phyloP scores from a whole-genome alignment of 1,140 invertebrate genomes.

The Sitophilus oryzae region DNA sequence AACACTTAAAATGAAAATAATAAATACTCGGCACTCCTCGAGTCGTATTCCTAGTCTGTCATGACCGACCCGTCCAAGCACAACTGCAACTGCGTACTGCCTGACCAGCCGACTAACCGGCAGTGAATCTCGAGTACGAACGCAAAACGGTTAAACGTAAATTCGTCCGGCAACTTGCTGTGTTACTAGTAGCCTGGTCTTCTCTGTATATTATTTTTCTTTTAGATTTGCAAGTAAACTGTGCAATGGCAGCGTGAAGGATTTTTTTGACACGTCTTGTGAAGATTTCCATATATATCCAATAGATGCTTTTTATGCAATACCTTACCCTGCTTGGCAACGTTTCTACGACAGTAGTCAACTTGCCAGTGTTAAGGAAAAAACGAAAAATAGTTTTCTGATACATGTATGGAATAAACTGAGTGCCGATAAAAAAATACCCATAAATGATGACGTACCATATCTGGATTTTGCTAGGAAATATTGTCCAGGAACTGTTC shows the following conservation, averaged over 20 bases:
- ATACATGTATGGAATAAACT: slow-evolving; percentile 68
- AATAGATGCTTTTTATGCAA: slow-evolving; percentile 57
- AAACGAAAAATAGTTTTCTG: slow-evolving; percentile 49
- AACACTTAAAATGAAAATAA: too few relatives aligned
- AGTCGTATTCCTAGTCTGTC: too few relatives aligned
- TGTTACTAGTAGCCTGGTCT: too few relatives aligned
- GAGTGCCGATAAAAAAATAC: slow-evolving; percentile 42
- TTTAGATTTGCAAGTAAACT: too few relatives aligned
- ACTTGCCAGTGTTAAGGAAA: slow-evolving; percentile 45
- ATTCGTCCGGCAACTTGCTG: too few relatives aligned
- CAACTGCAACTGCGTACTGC: too few relatives aligned
- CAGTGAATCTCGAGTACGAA: too few relatives aligned
- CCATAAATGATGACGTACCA: slow-evolving; percentile 45
- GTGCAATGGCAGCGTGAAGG: slow-evolving; percentile 43
- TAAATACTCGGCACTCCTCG: too few relatives aligned
- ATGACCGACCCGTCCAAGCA: too few relatives aligned
- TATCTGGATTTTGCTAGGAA: slow-evolving; percentile 53
- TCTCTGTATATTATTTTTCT: too few relatives aligned
- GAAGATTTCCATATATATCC: slow-evolving; percentile 56
- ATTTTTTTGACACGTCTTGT: slow-evolving; percentile 54
- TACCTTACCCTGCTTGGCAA: slow-evolving; percentile 55
- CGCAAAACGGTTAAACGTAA: too few relatives aligned
- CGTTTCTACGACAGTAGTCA: slow-evolving; percentile 53
- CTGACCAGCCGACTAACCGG: too few relatives aligned
- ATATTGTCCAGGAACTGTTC: slow-evolving; percentile 51